Conservation (phyloP, 1,140 invertebrate genomes). For the Protaetia brevitarsis region DNA sequence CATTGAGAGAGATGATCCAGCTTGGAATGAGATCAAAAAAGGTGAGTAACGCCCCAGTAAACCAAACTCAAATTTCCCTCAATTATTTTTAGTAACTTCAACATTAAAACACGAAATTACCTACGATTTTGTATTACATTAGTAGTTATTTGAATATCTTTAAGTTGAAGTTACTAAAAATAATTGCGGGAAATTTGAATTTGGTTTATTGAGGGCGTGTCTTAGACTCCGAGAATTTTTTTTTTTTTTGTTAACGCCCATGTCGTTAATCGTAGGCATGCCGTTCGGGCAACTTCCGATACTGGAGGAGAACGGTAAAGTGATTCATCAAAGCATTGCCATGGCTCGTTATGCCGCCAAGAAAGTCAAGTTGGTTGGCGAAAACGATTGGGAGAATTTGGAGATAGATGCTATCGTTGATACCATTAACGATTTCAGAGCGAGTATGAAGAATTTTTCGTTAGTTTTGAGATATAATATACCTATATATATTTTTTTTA, state of each 20-base stretch:
- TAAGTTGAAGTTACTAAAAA: no score
- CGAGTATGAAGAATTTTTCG: slow-evolving; percentile 28
- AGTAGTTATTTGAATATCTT: no score
- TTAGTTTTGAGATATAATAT: neutral
- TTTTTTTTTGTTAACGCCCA: neutral
- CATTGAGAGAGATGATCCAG: slow-evolving; percentile 47
- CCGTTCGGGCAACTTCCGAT: slow-evolving; percentile 75
- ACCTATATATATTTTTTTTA: neutral
- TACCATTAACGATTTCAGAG: slow-evolving; percentile 54
- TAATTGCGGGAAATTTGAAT: no score
- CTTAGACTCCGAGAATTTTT: no score
- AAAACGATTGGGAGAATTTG: slow-evolving; percentile 62
- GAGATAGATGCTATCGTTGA: slow-evolving; percentile 65
- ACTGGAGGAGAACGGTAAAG: slow-evolving; percentile 68
- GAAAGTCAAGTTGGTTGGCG: slow-evolving; percentile 61
- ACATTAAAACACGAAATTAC: no score
- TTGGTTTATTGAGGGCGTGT: neutral
- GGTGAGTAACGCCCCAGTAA: slow-evolving; percentile 30
- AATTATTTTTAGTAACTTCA: neutral
- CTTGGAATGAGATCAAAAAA: slow-evolving; percentile 59
- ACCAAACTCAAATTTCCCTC: neutral
- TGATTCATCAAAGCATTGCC: slow-evolving; percentile 64
- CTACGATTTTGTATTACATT: no score
- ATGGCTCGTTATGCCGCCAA: slow-evolving; percentile 72
- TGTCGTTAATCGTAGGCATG: slow-evolving; percentile 41